These are phyloP conservation scores for Anolis sagrei DNA, from an alignment of 2,113 vertebrate genomes.

Conservation along the genomic window DNA sequence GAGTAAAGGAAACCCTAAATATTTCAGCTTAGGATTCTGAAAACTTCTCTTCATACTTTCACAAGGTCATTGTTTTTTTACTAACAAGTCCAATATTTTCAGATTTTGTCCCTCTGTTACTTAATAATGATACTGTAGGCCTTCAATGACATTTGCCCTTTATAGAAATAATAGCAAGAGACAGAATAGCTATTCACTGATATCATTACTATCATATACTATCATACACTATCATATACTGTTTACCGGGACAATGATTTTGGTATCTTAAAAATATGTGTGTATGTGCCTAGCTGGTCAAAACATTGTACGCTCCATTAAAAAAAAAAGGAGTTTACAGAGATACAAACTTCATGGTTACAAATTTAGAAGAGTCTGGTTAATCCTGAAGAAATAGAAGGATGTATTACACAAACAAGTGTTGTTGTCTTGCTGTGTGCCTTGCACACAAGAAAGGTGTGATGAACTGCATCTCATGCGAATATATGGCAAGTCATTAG, in stretches of 20 bases:
- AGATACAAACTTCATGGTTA: fast-evolving
- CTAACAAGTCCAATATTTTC: neutral
- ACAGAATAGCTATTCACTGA: neutral
- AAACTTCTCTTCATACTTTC: constrained; percentile 34
- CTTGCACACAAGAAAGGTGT: neutral
- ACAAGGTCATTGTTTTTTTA: constrained; percentile 5
- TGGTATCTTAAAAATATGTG: constrained; percentile 9
- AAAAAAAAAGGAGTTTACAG: neutral
- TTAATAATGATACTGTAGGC: constrained; percentile 15
- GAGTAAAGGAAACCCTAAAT: neutral
- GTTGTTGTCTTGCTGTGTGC: neutral
- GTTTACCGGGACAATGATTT: constrained; percentile 10
- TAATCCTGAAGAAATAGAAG: neutral
- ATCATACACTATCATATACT: no score
- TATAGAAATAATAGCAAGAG: neutral
- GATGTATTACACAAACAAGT: neutral
- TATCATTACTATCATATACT: no score
- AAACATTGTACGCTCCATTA: neutral
- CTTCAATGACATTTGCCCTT: neutral
- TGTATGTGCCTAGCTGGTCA: no score
- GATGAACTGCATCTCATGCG: neutral
- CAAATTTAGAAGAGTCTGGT: neutral
- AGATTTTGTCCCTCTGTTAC: neutral
- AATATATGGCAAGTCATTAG: constrained; percentile 11
- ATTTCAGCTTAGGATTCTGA: constrained; percentile 28